Evolutionary conservation across 2,888 invertebrate species (phyloP).

Genomic region (Erannis defoliaria): DNA sequence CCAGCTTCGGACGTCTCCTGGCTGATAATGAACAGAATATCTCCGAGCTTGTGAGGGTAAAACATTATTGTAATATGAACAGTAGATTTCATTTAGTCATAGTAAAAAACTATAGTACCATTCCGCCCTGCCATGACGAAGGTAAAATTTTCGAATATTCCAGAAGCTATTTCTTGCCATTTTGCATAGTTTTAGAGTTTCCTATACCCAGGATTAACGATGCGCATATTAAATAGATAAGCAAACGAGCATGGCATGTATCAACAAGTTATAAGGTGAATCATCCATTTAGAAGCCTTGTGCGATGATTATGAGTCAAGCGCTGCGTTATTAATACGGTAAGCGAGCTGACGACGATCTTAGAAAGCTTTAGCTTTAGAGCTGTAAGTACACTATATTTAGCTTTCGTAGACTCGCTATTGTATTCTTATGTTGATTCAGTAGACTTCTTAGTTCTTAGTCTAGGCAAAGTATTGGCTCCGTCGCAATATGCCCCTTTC

Average conservation of each 20-base stretch:
- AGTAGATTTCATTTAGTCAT: too few species aligned
- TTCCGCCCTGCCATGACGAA: background rate
- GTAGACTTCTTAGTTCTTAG: too few species aligned
- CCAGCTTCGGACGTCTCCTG: too few species aligned
- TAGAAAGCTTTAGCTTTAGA: conserved; percentile 18
- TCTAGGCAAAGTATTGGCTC: background rate
- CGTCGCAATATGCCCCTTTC: too few species aligned
- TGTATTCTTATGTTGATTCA: too few species aligned
- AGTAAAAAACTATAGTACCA: too few species aligned
- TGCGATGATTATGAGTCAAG: conserved; percentile 11
- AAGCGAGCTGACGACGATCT: conserved; percentile 7
- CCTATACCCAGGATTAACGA: conserved; percentile 1
- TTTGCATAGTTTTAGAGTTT: conserved; percentile 10
- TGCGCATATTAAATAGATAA: conserved; percentile 20
- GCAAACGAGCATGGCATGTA: conserved; percentile 4
- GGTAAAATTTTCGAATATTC: conserved; percentile 1
- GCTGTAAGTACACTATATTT: conserved; percentile 8
- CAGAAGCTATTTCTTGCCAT: background rate
- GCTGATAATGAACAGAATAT: too few species aligned
- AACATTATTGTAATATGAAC: too few species aligned
- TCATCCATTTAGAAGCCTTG: conserved; percentile 20
- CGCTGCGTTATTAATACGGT: conserved; percentile 4
- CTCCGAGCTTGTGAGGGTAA: too few species aligned
- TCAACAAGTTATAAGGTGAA: conserved; percentile 19
- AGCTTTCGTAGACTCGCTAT: conserved; percentile 2